Evolutionary conservation across 2,113 vertebrate genomes (phyloP), one percentile per base, ranked within the genome.

Genomic region (Eulemur macaco): DNA sequence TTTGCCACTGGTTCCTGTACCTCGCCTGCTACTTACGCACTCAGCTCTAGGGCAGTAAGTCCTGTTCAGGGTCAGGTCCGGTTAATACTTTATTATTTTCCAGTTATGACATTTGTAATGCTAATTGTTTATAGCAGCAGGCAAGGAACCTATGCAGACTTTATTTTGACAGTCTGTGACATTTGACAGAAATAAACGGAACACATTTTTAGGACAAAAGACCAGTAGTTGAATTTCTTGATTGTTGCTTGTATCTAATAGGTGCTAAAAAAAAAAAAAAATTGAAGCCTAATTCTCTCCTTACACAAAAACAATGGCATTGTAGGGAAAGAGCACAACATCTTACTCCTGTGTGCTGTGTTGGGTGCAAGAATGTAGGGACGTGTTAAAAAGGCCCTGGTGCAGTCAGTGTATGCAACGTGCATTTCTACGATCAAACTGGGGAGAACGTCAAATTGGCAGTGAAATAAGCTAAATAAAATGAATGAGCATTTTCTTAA

Each of bases 71-170:
- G 71, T 96, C 91, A 93, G 34, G 31, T 29, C 76, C 2, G 29
- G 71, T 86, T 97, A 92, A 86, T 95, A 73, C 66, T 69, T 86
- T 85, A 91, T 94, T 96, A 89, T 94, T 91, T 94, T 81, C 94
- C 89, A 37, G 42, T 92, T 93, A 87, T 37, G 64, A 81, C 14
- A 1, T 96, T 83, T 93, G 31, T 60, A n/a, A 95, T 73, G 64
- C 66, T 91, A 64, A 86, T 91, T 64, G 94, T 90, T 96, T 58
- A 42, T 69, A 96, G 78, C 47, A 88, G 93, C 87, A 64, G 78
- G 92, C 34, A 91, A 74, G 80, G 63, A 97, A 90, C 29, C 45
- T 50, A 20, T 37, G 54, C 56, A 94, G 94, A 85, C 66, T 94
- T 89, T 56, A 68, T 92, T 95, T 82, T 76, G 31, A 91, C 73